Percentiles rank a stretch among this genome's conserved stretches.
These are phyloP conservation scores for Spizella passerina DNA, from an alignment of 2,797 vertebrate species.

Conservation along the genomic window DNA sequence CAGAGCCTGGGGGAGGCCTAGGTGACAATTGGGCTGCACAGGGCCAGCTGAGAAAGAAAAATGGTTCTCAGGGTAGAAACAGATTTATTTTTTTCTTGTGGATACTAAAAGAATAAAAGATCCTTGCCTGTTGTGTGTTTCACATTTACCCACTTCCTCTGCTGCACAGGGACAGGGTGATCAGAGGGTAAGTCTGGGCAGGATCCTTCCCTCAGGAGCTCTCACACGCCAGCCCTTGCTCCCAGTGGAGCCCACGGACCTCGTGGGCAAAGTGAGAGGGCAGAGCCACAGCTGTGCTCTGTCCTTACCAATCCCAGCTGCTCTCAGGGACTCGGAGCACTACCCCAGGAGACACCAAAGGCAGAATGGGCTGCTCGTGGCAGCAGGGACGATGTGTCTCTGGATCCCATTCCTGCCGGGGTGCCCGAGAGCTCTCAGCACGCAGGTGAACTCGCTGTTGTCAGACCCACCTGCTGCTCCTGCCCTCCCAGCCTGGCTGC, in stretches of 20 bases:
- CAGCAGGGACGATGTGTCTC: neutral
- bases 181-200: neutral
- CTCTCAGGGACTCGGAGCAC: rapidly evolving
- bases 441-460: neutral
- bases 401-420: neutral
- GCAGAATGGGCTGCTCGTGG: rapidly evolving
- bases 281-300: neutral
- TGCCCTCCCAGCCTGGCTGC: neutral
- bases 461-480: neutral
- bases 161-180: rapidly evolving
- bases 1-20: rapidly evolving
- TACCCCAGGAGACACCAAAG: neutral
- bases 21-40: too few relatives aligned
- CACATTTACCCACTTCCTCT: neutral
- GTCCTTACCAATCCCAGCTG: neutral
- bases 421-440: neutral
- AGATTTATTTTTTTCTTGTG: neutral
- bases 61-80: rapidly evolving
- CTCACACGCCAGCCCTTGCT: neutral
- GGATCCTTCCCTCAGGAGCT: neutral
- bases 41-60: neutral
- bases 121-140: rapidly evolving
- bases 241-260: neutral
- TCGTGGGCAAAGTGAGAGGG: rapidly evolving
- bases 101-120: neutral